phyloP scores from a whole-genome alignment of 2,888 invertebrate genomes.

The Drosophila planitibia region DNA sequence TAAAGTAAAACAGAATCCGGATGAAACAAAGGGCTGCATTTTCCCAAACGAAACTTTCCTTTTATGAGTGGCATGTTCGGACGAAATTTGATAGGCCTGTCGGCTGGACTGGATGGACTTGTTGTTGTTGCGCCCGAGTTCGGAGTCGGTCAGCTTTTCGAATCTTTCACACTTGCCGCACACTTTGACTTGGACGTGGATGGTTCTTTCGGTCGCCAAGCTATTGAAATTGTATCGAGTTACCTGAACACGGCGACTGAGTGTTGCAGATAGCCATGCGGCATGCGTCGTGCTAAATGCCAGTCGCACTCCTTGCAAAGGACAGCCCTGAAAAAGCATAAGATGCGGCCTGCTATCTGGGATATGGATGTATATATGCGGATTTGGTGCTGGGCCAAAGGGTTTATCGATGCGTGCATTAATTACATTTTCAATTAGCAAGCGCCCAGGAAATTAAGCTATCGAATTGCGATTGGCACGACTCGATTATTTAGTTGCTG shows the following conservation, averaged over 20 bases:
- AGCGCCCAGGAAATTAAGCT: slow-evolving; percentile 77
- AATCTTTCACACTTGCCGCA: slow-evolving; percentile 81
- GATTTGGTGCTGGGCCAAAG: slow-evolving; percentile 2
- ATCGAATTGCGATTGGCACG: slow-evolving; percentile 76
- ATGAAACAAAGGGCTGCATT: slow-evolving; percentile 57
- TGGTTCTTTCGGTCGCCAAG: slow-evolving; percentile 48
- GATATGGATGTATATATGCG: not conserved
- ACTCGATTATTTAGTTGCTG: slow-evolving; percentile 13
- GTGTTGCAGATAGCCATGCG: slow-evolving; percentile 48
- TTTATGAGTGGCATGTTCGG: slow-evolving; percentile 46
- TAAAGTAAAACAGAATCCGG: slow-evolving; percentile 9
- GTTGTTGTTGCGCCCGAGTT: slow-evolving; percentile 14
- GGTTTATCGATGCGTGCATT: slow-evolving; percentile 72
- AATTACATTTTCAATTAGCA: slow-evolving; percentile 83
- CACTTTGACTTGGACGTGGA: slow-evolving; percentile 54
- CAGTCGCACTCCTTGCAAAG: slow-evolving; percentile 63
- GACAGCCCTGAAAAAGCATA: slow-evolving; percentile 11
- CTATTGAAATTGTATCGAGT: slow-evolving; percentile 76
- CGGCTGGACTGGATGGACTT: slow-evolving; percentile 40
- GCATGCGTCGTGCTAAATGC: slow-evolving; percentile 62
- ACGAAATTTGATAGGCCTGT: slow-evolving; percentile 74
- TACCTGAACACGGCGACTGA: slow-evolving; percentile 65
- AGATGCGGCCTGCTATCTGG: slow-evolving; percentile 7
- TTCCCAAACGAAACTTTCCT: slow-evolving; percentile 64
- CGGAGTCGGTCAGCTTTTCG: slow-evolving; percentile 54